Conservation (phyloP, 92 coral and sea anemone genomes). For the Porites lobata region DNA sequence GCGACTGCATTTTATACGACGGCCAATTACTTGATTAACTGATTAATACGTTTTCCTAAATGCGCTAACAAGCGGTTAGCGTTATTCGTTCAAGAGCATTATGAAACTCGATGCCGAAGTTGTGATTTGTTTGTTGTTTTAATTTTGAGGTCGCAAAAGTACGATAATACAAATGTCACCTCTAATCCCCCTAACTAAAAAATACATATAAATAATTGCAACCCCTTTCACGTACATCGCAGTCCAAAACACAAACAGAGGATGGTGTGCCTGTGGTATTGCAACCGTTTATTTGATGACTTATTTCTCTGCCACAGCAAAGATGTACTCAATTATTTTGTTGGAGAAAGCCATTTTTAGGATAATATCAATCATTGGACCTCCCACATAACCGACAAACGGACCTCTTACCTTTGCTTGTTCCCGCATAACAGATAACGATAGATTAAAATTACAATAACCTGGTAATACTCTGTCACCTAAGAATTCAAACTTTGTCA, state of each 20-base stretch:
- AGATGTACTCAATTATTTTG: conserved; percentile 23
- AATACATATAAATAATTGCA: too few relatives aligned
- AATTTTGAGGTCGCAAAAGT: background rate
- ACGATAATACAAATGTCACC: background rate
- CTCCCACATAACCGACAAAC: background rate
- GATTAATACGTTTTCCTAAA: background rate
- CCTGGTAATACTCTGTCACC: too few relatives aligned
- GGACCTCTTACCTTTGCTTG: conserved; percentile 68
- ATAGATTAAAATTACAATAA: background rate
- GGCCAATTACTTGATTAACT: background rate
- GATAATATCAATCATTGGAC: background rate
- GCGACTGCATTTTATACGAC: background rate
- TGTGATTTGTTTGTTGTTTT: background rate
- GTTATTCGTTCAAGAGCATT: background rate
- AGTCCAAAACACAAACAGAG: too few relatives aligned
- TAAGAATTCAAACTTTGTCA: too few relatives aligned
- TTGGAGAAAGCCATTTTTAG: background rate
- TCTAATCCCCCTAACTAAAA: background rate
- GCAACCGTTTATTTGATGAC: background rate
- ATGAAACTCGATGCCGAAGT: background rate
- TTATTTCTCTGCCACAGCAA: conserved; percentile 31
- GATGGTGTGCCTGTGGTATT: background rate
- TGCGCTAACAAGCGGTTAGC: background rate
- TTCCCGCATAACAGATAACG: conserved; percentile 45
- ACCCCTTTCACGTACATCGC: background rate